Percentiles rank a stretch among this genome's conserved stretches.
These are phyloP conservation scores for Ceraclea dissimilis DNA, from an alignment of 2,888 invertebrate species.

Conservation along the genomic window DNA sequence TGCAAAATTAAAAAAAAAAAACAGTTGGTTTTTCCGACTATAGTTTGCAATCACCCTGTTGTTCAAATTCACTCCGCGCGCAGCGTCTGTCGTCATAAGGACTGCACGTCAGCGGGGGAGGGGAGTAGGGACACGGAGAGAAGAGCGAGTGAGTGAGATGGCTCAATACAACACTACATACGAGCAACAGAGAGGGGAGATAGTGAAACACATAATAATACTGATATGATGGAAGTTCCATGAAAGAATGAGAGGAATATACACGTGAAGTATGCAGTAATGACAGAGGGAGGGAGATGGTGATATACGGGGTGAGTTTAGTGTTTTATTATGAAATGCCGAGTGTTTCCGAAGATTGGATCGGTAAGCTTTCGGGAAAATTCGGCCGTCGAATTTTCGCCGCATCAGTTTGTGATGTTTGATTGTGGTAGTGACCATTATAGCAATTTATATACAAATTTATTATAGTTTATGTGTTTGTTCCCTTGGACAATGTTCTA, in stretches of 20 bases:
- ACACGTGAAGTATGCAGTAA: not conserved
- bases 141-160: not conserved
- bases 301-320: not conserved
- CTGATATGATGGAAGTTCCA: not conserved
- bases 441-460: not conserved
- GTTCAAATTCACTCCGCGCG: conserved; percentile 13
- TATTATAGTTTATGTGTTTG: not conserved
- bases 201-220: not conserved
- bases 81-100: conserved; percentile 20
- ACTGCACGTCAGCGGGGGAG: conserved; percentile 1
- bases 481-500: too few species aligned
- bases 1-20: too few species aligned
- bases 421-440: not conserved
- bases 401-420: not conserved
- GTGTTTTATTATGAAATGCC: conserved; percentile 10
- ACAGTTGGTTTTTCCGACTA: too few species aligned
- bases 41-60: conserved; percentile 9
- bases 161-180: not conserved
- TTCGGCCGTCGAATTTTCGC: conserved; percentile 11
- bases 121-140: conserved; percentile 2
- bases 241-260: conserved; percentile 2
- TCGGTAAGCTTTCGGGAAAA: conserved; percentile 24
- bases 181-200: not conserved
- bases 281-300: not conserved
- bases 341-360: conserved; percentile 15